These are phyloP conservation scores for Apodemia duryi DNA, from an alignment of 2,888 invertebrate species.

Conservation along the genomic window DNA sequence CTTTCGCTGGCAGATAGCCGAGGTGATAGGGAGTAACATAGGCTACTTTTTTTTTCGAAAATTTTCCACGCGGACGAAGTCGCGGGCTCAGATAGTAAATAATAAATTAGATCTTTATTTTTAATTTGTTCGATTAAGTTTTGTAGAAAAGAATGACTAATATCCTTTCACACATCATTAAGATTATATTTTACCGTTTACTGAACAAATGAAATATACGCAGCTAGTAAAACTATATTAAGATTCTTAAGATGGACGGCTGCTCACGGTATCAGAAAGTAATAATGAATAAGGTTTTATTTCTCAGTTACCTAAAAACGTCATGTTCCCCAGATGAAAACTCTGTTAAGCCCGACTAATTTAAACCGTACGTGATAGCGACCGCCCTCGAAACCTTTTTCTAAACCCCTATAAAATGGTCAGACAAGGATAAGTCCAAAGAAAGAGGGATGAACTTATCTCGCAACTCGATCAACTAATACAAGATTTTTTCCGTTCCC, in stretches of 20 bases:
- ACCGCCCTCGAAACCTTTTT: slow-evolving; percentile 44
- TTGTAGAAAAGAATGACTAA: no score
- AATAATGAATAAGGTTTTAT: background rate
- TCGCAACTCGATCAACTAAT: slow-evolving; percentile 34
- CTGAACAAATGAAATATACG: background rate
- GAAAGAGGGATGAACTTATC: slow-evolving; percentile 24
- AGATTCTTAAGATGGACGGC: background rate
- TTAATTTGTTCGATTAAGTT: no score
- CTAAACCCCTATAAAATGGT: slow-evolving; percentile 34
- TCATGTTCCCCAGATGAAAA: background rate
- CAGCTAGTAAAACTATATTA: background rate
- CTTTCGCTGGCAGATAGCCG: no score
- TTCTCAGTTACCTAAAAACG: background rate
- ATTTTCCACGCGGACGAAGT: no score
- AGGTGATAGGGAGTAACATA: no score
- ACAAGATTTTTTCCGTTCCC: slow-evolving; percentile 41
- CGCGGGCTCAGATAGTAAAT: no score
- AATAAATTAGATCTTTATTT: no score
- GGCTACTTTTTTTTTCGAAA: no score
- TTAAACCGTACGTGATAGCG: slow-evolving; percentile 42
- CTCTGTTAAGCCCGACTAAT: slow-evolving; percentile 41
- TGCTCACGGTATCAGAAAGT: background rate
- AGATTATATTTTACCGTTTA: no score
- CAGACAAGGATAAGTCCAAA: slow-evolving; percentile 23
- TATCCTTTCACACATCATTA: no score